A percentile compares a stretch with the other conserved stretches of the same genome.
These are phyloP conservation scores for Paramacrobiotus metropolitanus DNA, from an alignment of 1,140 invertebrate species.

Conservation along the genomic window DNA sequence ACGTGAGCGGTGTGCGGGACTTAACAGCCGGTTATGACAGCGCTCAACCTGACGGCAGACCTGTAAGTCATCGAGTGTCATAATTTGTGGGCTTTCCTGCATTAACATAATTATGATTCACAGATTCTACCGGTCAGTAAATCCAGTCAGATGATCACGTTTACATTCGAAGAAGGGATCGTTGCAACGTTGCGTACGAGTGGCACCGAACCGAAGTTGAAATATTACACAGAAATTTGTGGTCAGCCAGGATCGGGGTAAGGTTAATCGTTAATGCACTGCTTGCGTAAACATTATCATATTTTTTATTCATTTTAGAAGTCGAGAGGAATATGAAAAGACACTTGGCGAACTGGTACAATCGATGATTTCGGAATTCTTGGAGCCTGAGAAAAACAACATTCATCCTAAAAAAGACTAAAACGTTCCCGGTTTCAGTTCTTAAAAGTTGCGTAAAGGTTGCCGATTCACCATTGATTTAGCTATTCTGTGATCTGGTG, in stretches of 20 bases:
- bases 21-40: conserved; percentile 69
- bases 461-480: too few species aligned
- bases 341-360: conserved; percentile 49
- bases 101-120: conserved; percentile 7
- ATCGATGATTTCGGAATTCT: conserved; percentile 48
- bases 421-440: too few species aligned
- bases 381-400: conserved; percentile 49
- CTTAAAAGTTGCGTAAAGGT: too few species aligned
- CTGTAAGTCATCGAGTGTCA: conserved; percentile 25
- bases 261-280: conserved; percentile 17
- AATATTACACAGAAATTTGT: conserved; percentile 83
- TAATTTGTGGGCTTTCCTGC: conserved; percentile 8
- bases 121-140: conserved; percentile 43
- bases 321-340: conserved; percentile 34
- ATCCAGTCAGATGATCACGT: conserved; percentile 84
- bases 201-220: conserved; percentile 95
- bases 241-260: conserved; percentile 37
- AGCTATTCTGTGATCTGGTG: too few species aligned
- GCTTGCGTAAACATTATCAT: neutral
- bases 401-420: conserved; percentile 27
- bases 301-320: conserved; percentile 26
- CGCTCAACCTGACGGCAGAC: conserved; percentile 38
- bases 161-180: conserved; percentile 64
- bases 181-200: conserved; percentile 72
- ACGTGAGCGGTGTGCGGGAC: conserved; percentile 51